Evolutionary conservation across 2,888 invertebrate species (phyloP).

Genomic region (Tetropium fuscum): DNA sequence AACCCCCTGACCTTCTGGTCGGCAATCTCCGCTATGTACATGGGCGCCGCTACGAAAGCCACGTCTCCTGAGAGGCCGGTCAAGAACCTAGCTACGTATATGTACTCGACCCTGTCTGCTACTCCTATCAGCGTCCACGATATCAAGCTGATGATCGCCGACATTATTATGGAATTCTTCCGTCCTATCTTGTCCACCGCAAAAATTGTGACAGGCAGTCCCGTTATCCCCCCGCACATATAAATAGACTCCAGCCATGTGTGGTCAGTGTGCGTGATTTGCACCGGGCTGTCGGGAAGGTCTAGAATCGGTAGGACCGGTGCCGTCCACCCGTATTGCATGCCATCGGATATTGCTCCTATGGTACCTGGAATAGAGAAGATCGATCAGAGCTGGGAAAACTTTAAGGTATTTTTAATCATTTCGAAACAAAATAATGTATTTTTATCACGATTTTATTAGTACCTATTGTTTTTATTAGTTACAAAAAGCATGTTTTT

Average conservation of each 20-base stretch:
- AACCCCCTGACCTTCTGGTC: conserved; percentile 63
- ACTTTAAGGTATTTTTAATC: too few species aligned
- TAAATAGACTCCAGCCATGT: conserved; percentile 58
- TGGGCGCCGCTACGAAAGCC: conserved; percentile 64
- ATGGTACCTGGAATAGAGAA: conserved; percentile 59
- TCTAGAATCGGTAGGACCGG: conserved; percentile 60
- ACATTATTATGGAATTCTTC: conserved; percentile 61
- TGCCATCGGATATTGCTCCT: conserved; percentile 64
- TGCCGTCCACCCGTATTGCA: conserved; percentile 65
- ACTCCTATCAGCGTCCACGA: conserved; percentile 62
- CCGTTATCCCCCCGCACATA: conserved; percentile 56
- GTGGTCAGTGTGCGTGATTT: conserved; percentile 51
- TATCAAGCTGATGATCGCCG: conserved; percentile 58
- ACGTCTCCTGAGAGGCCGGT: conserved; percentile 63
- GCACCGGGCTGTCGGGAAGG: conserved; percentile 53
- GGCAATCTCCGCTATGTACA: conserved; percentile 65
- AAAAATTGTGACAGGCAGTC: conserved; percentile 61
- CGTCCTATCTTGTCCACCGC: conserved; percentile 59
- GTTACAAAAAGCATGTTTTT: too few species aligned
- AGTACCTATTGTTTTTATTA: too few species aligned
- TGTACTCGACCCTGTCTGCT: conserved; percentile 54
- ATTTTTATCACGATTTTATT: too few species aligned
- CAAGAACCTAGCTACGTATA: conserved; percentile 61
- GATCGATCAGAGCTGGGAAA: too few species aligned
- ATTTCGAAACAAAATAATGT: too few species aligned